Conservation (phyloP, 2,113 vertebrate genomes). For the Furnarius figulus region DNA sequence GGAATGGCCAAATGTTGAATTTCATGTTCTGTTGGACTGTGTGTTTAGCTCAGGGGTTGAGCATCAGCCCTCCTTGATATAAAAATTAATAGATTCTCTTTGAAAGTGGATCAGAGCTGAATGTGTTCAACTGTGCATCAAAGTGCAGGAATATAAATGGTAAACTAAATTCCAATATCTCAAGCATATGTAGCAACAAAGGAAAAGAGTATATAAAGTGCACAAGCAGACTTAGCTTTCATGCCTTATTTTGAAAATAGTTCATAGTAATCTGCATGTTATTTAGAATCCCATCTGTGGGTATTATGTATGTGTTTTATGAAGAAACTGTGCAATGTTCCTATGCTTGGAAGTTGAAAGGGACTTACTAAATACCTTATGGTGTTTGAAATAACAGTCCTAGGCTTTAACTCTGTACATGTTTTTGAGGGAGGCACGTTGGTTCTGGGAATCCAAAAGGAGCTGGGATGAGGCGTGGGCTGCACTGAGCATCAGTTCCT, state of each 20-base stretch:
- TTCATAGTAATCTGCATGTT: background rate
- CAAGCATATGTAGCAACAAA: background rate
- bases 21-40: background rate
- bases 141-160: background rate
- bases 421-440: background rate
- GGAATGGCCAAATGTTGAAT: background rate
- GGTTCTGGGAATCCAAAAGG: background rate
- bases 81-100: conserved; percentile 62
- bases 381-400: background rate
- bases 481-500: background rate
- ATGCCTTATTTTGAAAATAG: background rate
- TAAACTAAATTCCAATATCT: conserved; percentile 12
- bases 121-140: background rate
- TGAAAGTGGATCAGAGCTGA: conserved; percentile 53
- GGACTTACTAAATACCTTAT: background rate
- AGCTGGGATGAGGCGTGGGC: background rate
- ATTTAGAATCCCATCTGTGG: background rate
- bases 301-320: background rate
- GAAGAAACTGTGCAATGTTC: background rate
- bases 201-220: background rate
- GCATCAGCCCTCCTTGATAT: background rate
- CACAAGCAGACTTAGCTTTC: background rate
- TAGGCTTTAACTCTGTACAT: background rate
- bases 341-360: background rate
- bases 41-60: conserved; percentile 2